A percentile compares a stretch with the other conserved stretches of the same genome.
These are phyloP conservation scores for Drosophila prostipennis DNA, from an alignment of 2,888 invertebrate species.

Conservation along the genomic window DNA sequence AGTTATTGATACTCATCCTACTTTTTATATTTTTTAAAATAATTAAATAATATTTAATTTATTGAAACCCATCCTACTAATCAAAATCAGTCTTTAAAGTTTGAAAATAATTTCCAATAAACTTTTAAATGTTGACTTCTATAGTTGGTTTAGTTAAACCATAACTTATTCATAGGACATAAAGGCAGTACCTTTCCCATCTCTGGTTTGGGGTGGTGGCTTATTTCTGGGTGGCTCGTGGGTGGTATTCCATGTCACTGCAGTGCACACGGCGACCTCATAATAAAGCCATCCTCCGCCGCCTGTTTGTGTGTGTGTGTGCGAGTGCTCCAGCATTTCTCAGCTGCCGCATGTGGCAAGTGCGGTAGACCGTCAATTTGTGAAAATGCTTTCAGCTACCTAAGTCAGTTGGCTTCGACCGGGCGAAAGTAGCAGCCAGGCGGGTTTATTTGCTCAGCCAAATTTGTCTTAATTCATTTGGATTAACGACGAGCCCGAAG, in stretches of 20 bases:
- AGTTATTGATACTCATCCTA: too few species aligned
- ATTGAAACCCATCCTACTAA: too few species aligned
- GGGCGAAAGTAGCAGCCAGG: neutral
- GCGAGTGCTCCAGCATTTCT: constrained; percentile 42
- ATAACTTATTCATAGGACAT: neutral
- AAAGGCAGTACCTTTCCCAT: neutral
- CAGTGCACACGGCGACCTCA: constrained; percentile 50
- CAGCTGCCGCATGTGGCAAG: constrained; percentile 73
- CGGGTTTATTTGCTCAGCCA: constrained; percentile 55
- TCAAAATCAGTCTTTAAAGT: neutral
- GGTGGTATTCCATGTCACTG: constrained; percentile 41
- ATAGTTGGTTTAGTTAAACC: neutral
- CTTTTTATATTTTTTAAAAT: too few species aligned
- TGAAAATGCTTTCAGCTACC: constrained; percentile 67
- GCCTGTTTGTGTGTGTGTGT: constrained; percentile 32
- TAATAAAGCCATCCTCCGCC: constrained; percentile 62
- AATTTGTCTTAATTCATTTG: constrained; percentile 63
- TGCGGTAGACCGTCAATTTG: constrained; percentile 78
- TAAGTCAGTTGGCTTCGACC: constrained; percentile 30
- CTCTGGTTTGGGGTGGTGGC: neutral
- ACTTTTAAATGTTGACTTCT: neutral
- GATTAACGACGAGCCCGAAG: constrained; percentile 46
- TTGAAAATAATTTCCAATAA: neutral
- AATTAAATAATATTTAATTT: too few species aligned
- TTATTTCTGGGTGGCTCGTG: neutral